Evolutionary conservation across 37 sponge, comb jelly and placozoan species (phyloP), one percentile per base, ranked within the genome.

Genomic region (Haliclona indistincta): DNA sequence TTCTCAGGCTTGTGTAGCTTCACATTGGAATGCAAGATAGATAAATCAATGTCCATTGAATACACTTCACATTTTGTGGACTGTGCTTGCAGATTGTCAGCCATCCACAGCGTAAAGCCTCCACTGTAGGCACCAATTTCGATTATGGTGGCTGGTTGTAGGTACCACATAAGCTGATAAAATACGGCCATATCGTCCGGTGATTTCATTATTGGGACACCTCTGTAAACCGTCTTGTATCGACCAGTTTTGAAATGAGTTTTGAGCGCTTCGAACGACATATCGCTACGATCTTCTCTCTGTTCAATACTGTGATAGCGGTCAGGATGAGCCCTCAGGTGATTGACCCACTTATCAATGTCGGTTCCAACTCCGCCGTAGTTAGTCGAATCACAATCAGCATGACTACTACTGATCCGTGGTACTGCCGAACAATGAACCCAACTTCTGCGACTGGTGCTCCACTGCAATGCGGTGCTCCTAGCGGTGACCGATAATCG

Each of bases 181-280:
- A 56, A 44, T 15, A 80, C 38, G 85, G 91, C 29, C 89, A 94
- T 70, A 90, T 97, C 51, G 72, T 94, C 17, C 67, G 84, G 67
- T 45, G 66, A n/a, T 87, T 75, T 56, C 64, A 52, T 32, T 54
- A 68, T 38, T 45, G 90, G 20, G 73, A 81, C 29, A 61, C 87
- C 0, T 72, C 81, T 51, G 45, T 47, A 25, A 4, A 37, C 22
- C 0, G 43, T 39, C 0, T 76, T 37, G 56, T 76, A 76, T 25
- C 80, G 79, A 2, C 86, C 85, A 8, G 0, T 15, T n/a, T n/a
- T n/a, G 20, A 0, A 29, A 1, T 38, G 51, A 0, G 54, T 44
- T 28, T 69, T 79, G 1, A 70, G 1, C 6, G 63, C 56, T 25
- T 68, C 81, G 26, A 52, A 11, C 0, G 81, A 69, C 0, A 81